phyloP scores from a whole-genome alignment of 2,888 invertebrate genomes.

The Spilosoma lubricipeda region DNA sequence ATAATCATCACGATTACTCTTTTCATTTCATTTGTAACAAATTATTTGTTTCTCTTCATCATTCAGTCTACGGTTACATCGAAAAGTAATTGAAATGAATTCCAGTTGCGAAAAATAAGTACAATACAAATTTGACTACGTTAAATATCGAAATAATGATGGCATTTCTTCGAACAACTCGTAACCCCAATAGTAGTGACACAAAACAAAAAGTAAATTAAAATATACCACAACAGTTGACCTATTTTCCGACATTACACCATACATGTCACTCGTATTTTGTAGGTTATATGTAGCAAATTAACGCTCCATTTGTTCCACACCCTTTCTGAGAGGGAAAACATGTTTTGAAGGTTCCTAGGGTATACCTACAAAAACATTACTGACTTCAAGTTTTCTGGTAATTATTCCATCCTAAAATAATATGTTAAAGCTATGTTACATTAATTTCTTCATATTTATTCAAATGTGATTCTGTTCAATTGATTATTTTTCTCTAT shows the following conservation, averaged over 20 bases:
- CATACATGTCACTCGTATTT: constrained; percentile 30
- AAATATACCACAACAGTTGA: constrained; percentile 7
- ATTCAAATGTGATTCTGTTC: constrained; percentile 40
- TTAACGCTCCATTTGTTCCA: constrained; percentile 54
- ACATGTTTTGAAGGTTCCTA: constrained; percentile 62
- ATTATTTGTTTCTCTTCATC: neutral
- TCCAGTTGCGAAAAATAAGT: neutral
- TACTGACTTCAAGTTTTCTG: constrained; percentile 39
- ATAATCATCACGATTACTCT: neutral
- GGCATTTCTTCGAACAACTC: neutral
- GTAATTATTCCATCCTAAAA: constrained; percentile 59
- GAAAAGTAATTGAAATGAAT: neutral
- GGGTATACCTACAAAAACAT: constrained; percentile 52
- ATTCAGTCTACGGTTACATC: neutral
- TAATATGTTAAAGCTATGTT: constrained; percentile 50
- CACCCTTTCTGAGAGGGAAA: constrained; percentile 61
- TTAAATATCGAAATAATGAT: neutral
- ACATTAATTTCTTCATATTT: constrained; percentile 41
- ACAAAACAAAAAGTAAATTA: constrained; percentile 7
- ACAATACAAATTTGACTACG: neutral
- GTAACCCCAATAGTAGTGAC: neutral
- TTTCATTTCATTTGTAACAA: neutral
- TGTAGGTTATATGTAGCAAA: constrained; percentile 47
- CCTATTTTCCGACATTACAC: constrained; percentile 3
- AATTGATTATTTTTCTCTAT: constrained; percentile 6